These are phyloP conservation scores for Drosophila yooni DNA, from an alignment of 2,888 invertebrate species.

Conservation along the genomic window DNA sequence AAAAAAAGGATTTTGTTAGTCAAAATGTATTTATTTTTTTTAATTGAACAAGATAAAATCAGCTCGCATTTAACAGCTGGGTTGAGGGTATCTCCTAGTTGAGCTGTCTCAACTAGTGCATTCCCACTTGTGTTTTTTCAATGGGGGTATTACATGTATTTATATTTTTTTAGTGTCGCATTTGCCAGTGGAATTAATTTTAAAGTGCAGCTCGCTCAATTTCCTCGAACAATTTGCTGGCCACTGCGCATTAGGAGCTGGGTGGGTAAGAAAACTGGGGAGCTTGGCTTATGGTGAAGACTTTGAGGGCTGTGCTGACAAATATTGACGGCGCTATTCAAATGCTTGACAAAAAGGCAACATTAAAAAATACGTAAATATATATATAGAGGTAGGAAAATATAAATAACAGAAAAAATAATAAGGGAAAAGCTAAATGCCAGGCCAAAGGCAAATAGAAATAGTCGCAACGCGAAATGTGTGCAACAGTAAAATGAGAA, in stretches of 20 bases:
- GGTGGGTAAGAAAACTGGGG: background rate
- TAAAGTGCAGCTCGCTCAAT: conserved; percentile 71
- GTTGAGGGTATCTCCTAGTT: background rate
- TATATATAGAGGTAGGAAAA: background rate
- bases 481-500: conserved; percentile 52
- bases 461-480: conserved; percentile 39
- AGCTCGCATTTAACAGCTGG: background rate
- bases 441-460: conserved; percentile 51
- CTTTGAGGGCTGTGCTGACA: conserved; percentile 53
- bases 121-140: conserved; percentile 3
- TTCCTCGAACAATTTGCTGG: conserved; percentile 71
- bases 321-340: conserved; percentile 68
- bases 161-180: conserved; percentile 59
- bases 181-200: conserved; percentile 50
- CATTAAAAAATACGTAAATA: conserved; percentile 10
- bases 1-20: background rate
- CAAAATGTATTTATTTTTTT: background rate
- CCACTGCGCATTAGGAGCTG: conserved; percentile 45
- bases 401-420: conserved; percentile 29
- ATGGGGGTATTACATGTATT: conserved; percentile 66
- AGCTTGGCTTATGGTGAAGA: conserved; percentile 28
- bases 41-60: background rate
- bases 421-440: conserved; percentile 44
- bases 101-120: background rate
- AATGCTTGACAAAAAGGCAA: conserved; percentile 57